Percentiles rank a stretch among this genome's conserved stretches.
Evolutionary conservation across 2,888 invertebrate genomes (phyloP).

Genomic region (Drosophila helvetica): DNA sequence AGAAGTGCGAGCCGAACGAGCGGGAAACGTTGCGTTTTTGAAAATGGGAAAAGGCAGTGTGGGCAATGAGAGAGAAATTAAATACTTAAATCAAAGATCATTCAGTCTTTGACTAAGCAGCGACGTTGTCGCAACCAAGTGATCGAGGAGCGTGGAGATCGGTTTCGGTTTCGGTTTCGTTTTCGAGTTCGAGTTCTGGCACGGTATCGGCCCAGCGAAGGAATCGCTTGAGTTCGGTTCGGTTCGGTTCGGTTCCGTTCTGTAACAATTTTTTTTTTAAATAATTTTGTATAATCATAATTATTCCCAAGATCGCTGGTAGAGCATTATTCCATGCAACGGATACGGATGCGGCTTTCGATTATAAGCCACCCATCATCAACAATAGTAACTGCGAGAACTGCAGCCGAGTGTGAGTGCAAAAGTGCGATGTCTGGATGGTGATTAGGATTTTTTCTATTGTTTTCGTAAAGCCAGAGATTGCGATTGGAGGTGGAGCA

Average conservation of each 20-base stretch:
- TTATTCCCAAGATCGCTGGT: constrained; percentile 9
- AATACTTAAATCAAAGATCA: constrained; percentile 41
- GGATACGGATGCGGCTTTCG: constrained; percentile 62
- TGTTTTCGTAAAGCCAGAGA: constrained; percentile 59
- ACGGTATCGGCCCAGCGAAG: neutral
- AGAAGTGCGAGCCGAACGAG: neutral
- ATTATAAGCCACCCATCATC: constrained; percentile 39
- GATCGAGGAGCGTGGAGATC: constrained; percentile 29
- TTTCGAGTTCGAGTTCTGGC: constrained; percentile 10
- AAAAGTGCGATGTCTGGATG: constrained; percentile 71
- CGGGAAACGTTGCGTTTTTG: constrained; percentile 1
- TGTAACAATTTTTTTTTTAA: neutral
- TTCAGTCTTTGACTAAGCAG: constrained; percentile 76
- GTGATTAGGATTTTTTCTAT: constrained; percentile 65
- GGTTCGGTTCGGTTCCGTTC: constrained; percentile 1
- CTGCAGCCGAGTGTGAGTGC: constrained; percentile 44
- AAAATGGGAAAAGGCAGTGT: neutral
- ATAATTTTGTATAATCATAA: neutral
- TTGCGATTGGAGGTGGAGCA: constrained; percentile 19
- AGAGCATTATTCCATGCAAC: constrained; percentile 26
- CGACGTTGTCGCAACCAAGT: constrained; percentile 44
- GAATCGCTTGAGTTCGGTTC: constrained; percentile 1
- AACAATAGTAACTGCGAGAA: constrained; percentile 5
- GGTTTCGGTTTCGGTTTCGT: neutral
- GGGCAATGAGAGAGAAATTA: constrained; percentile 9